A percentile compares a stretch with the other conserved stretches of the same genome.
These are phyloP conservation scores for Neosilurus mollespiculum DNA, from an alignment of 2,797 vertebrate species.

Conservation along the genomic window DNA sequence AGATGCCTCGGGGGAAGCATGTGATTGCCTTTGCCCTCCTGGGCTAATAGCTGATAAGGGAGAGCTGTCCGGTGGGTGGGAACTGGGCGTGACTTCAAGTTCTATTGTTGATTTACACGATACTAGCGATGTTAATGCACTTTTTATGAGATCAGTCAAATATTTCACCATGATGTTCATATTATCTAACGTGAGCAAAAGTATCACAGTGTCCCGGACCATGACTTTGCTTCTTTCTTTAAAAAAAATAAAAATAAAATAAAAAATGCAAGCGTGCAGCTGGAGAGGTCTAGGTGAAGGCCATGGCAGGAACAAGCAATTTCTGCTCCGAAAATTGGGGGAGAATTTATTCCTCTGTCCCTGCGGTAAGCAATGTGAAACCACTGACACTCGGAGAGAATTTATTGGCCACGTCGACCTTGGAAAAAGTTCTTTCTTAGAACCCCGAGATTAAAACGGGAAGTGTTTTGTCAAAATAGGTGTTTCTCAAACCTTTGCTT, in stretches of 20 bases:
- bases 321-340: constrained; percentile 58
- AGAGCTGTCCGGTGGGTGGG: no score
- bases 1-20: no score
- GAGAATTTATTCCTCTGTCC: constrained; percentile 64
- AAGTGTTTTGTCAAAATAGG: constrained; percentile 17
- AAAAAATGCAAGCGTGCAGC: background rate
- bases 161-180: background rate
- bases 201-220: background rate
- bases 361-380: constrained; percentile 65
- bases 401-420: constrained; percentile 64
- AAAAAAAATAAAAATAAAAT: background rate
- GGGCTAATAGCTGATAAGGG: no score
- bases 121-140: background rate
- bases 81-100: no score
- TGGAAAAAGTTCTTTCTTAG: constrained; percentile 53
- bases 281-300: constrained; percentile 49
- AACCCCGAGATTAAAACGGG: constrained; percentile 43
- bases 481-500: background rate
- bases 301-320: constrained; percentile 30
- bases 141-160: background rate
- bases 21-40: no score
- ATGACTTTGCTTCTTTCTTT: background rate
- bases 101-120: background rate
- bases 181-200: background rate
- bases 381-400: constrained; percentile 69